Conservation (phyloP, 2,113 vertebrate species). For the Sebastes schlegelii region DNA sequence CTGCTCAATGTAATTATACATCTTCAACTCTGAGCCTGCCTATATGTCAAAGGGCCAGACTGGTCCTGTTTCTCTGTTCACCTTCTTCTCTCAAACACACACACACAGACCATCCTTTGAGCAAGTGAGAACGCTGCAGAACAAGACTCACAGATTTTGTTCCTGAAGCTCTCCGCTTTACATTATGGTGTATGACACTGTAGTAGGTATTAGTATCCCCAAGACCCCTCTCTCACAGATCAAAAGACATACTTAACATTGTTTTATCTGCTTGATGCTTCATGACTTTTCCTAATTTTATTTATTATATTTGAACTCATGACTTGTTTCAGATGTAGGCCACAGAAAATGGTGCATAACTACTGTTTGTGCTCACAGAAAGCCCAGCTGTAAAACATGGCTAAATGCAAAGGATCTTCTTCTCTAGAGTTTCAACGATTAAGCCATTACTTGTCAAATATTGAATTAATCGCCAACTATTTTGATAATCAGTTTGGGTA, state of each 20-base stretch:
- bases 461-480: too few species aligned
- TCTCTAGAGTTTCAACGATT: too few species aligned
- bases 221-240: too few species aligned
- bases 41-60: slow-evolving; percentile 69
- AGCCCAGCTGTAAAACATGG: not conserved
- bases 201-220: too few species aligned
- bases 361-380: not conserved
- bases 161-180: not conserved
- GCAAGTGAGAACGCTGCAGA: slow-evolving; percentile 10
- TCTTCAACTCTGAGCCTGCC: slow-evolving; percentile 66
- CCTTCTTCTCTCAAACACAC: not conserved
- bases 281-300: not conserved
- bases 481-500: too few species aligned
- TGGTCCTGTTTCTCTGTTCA: slow-evolving; percentile 46
- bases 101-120: slow-evolving; percentile 1
- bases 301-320: not conserved
- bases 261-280: not conserved
- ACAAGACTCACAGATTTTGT: slow-evolving; percentile 26
- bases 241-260: not conserved
- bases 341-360: not conserved
- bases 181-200: not conserved
- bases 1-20: slow-evolving; percentile 85
- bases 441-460: too few species aligned
- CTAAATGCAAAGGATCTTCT: not conserved
- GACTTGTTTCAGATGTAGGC: not conserved